Evolutionary conservation across 2,113 vertebrate genomes (phyloP).

Genomic region (Myotis davidii): DNA sequence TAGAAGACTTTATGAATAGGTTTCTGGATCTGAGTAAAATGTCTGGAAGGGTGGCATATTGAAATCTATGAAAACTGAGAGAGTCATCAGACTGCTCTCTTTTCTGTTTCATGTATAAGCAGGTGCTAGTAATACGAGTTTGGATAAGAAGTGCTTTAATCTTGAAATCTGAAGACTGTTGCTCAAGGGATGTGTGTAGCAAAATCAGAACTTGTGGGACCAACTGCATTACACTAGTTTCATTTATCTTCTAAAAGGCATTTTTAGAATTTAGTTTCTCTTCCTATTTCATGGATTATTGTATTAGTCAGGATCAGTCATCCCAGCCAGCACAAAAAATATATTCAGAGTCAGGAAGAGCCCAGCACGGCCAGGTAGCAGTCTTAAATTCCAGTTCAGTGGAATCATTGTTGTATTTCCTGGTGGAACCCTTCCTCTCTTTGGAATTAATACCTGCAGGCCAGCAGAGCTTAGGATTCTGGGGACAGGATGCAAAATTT

Average conservation of each 20-base stretch:
- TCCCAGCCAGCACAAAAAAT: not conserved
- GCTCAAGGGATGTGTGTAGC: not conserved
- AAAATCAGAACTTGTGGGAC: not conserved
- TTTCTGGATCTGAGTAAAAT: not conserved
- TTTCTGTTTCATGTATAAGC: conserved; percentile 6
- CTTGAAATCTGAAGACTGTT: not conserved
- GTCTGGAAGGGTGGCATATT: not conserved
- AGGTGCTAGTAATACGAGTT: not conserved
- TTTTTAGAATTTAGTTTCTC: not conserved
- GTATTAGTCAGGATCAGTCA: not conserved
- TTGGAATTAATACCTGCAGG: not conserved
- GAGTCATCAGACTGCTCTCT: not conserved
- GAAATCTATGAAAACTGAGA: not conserved
- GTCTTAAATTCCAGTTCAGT: not conserved
- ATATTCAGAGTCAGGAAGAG: not conserved
- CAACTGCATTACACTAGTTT: not conserved
- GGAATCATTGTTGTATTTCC: not conserved
- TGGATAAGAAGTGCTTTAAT: conserved; percentile 3
- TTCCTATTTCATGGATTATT: not conserved
- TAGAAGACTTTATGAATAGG: not conserved
- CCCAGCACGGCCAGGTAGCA: not conserved
- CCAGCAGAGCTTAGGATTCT: not conserved
- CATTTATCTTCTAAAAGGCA: not conserved
- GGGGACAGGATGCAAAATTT: not conserved
- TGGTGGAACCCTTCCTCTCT: not conserved